Base-by-base conservation (phyloP, 92 coral and sea anemone species). In the Epizoanthus scotinus region DNA sequence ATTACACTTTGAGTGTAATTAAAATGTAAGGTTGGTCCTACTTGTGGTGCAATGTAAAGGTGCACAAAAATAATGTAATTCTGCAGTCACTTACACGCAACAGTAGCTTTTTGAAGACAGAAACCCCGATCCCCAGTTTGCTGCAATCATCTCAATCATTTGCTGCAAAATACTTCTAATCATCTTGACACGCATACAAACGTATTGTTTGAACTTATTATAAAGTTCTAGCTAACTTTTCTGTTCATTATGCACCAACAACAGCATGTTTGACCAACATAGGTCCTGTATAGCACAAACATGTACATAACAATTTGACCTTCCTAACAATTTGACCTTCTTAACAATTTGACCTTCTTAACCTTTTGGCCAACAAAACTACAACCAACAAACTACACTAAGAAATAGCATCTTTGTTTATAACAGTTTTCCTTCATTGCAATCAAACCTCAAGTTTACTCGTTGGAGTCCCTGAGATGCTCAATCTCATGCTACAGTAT, bases 361-460 rank as follows among this genome's bases (percentile, higher is more conserved):
- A 24, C 66, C 19, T 19, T 62, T 62, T 25, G 67, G 67, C 36
- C 12, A 62, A 62, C 67, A 62, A 62, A 62, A 62, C 67, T 62
- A 62, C 67, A 9, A 22, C 29, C 19, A 62, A 62, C 67, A 62
- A 62, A 62, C 67, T 24, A 62, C 18, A 29, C 29, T 62, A 26
- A 25, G 36, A 24, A 62, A 62, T 29, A 62, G 36, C 67, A 62
- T 62, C 67, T 62, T 62, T 27, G 67, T 24, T 62, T 62, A 62
- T 25, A 62, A 24, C 22, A 62, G 29, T 29, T 2, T 62, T 62
- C 26, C 67, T n/a, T 36, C 67, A 6, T 62, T 62, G 67, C 17
- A 25, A 6, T 21, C 29, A 26, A 44, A 9, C 9, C 12, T 7
- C 52, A 44, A 44, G 52, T 44, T 44, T 44, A 44, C 52, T 44